A percentile compares a stretch with the other conserved stretches of the same genome.
Conservation (phyloP, 2,113 vertebrate genomes). For the Galeopterus variegatus region DNA sequence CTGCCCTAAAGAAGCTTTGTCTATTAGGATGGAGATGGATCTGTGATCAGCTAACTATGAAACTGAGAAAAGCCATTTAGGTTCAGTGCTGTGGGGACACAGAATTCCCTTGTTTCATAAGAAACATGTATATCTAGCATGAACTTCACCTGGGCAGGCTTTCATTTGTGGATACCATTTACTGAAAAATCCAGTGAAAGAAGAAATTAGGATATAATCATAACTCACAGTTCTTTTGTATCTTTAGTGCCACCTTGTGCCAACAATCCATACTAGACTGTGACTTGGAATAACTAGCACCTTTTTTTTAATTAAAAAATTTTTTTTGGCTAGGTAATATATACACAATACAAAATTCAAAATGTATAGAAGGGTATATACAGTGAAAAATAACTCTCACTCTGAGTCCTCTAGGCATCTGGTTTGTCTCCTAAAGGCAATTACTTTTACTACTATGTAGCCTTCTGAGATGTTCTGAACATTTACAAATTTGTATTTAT, state of each 20-base stretch:
- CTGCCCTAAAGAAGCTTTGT: background rate
- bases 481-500: constrained; percentile 38
- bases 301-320: background rate
- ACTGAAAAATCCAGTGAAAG: background rate
- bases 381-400: background rate
- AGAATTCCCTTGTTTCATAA: background rate
- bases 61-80: background rate
- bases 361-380: background rate
- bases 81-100: background rate
- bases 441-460: background rate
- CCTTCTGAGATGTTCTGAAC: background rate
- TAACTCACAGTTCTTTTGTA: background rate
- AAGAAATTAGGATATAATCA: background rate
- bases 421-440: background rate
- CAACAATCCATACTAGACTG: background rate
- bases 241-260: background rate
- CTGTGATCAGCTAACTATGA: background rate
- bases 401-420: background rate
- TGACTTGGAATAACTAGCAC: background rate
- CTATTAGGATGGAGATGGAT: background rate
- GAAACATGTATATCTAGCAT: background rate
- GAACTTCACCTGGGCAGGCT: background rate
- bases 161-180: background rate
- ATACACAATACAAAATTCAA: background rate
- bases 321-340: background rate